Evolutionary conservation across 2,888 invertebrate genomes (phyloP).

Genomic region (Callimorpha dominula): DNA sequence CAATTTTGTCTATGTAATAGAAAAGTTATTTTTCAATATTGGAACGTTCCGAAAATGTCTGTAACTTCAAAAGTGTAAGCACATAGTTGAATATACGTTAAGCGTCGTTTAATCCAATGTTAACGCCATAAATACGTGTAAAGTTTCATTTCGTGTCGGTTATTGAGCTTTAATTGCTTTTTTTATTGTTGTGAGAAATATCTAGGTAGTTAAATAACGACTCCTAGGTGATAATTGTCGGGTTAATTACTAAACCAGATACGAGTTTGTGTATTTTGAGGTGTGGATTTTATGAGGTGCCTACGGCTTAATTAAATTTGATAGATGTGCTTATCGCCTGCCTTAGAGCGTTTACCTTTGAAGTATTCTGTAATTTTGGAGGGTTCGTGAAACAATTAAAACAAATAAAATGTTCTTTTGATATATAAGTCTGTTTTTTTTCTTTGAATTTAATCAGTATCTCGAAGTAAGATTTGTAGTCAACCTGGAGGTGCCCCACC

Average conservation of each 20-base stretch:
- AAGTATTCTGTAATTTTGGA: constrained; percentile 22
- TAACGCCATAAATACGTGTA: constrained; percentile 31
- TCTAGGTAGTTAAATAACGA: constrained; percentile 53
- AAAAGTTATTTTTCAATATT: neutral
- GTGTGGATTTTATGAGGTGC: constrained; percentile 50
- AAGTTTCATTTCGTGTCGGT: constrained; percentile 43
- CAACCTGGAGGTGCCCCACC: neutral
- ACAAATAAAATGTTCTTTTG: neutral
- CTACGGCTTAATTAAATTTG: constrained; percentile 46
- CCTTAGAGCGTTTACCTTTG: constrained; percentile 30
- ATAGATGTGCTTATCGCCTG: constrained; percentile 37
- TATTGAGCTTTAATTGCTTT: constrained; percentile 53
- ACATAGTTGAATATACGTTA: constrained; percentile 11
- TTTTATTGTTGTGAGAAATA: constrained; percentile 59
- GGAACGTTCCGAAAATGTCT: neutral
- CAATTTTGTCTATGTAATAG: neutral
- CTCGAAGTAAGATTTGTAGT: neutral
- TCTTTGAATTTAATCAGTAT: neutral
- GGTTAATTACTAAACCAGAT: constrained; percentile 51
- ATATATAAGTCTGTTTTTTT: neutral
- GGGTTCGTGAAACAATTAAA: constrained; percentile 9
- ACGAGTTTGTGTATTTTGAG: constrained; percentile 35
- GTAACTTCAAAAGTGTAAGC: neutral
- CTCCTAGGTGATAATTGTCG: constrained; percentile 58
- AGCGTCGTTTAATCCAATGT: constrained; percentile 31